Evolutionary conservation across 2,888 invertebrate species (phyloP).

Genomic region (Aphidius colemani): DNA sequence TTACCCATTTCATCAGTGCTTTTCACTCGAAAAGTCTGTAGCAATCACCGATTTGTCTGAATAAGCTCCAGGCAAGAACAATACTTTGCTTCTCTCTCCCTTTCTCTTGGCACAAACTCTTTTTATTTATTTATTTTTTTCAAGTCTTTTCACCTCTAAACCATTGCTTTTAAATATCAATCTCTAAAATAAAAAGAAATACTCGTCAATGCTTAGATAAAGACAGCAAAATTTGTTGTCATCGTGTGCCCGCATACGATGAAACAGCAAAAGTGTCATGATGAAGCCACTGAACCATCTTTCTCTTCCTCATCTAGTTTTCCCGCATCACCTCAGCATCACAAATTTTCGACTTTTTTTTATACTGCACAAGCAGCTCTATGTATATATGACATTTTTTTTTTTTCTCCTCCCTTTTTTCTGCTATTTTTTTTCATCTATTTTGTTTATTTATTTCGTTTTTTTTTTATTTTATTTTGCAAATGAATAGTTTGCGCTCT

Average conservation of each 20-base stretch:
- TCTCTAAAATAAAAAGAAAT: too few relatives aligned
- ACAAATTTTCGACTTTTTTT: background rate
- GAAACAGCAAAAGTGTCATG: too few relatives aligned
- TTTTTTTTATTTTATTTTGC: background rate
- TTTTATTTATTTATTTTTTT: too few relatives aligned
- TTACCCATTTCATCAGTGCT: constrained; percentile 36
- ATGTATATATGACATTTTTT: constrained; percentile 13
- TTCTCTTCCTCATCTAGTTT: constrained; percentile 3
- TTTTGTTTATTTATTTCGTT: background rate
- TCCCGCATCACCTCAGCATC: constrained; percentile 1
- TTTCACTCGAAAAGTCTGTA: constrained; percentile 55
- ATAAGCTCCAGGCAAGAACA: constrained; percentile 50
- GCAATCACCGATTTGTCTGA: constrained; percentile 60
- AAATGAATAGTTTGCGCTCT: constrained; percentile 14
- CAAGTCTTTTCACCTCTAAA: too few relatives aligned
- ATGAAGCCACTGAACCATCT: too few relatives aligned
- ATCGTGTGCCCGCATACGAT: too few relatives aligned
- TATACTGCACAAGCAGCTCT: constrained; percentile 12
- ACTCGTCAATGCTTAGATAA: too few relatives aligned
- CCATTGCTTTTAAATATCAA: too few relatives aligned
- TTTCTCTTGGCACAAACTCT: background rate
- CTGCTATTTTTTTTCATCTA: constrained; percentile 14
- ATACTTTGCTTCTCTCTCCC: constrained; percentile 25
- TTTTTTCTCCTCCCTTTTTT: background rate
- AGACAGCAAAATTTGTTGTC: too few relatives aligned